Percentiles rank a stretch among this genome's conserved stretches.
phyloP scores from a whole-genome alignment of 2,888 invertebrate genomes.

The Cheilosia pagana region DNA sequence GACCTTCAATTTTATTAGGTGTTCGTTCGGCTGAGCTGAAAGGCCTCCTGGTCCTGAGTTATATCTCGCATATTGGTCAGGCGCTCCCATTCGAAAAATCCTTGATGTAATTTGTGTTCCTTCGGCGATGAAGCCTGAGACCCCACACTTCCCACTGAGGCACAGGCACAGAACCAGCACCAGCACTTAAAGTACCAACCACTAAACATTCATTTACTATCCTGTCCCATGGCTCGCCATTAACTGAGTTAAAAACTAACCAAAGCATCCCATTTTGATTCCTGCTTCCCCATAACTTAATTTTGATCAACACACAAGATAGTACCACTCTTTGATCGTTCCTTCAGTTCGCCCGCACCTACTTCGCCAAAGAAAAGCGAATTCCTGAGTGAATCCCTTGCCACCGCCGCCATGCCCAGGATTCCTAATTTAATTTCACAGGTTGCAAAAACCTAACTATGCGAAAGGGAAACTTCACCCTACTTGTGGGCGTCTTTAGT shows the following conservation, averaged over 20 bases:
- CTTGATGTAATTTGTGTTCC: too few species aligned
- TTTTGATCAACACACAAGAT: conserved; percentile 31
- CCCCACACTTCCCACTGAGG: too few species aligned
- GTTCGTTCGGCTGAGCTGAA: too few species aligned
- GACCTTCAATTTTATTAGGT: too few species aligned
- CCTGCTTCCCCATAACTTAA: conserved; percentile 47
- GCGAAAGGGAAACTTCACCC: conserved; percentile 69
- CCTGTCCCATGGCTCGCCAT: conserved; percentile 14
- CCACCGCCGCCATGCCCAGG: conserved; percentile 38
- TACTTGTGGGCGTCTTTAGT: conserved; percentile 35
- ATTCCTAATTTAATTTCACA: conserved; percentile 73
- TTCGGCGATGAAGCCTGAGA: too few species aligned
- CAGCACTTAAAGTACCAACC: conserved; percentile 8
- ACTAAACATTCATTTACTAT: neutral
- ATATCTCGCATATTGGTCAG: too few species aligned
- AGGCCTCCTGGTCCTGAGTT: too few species aligned
- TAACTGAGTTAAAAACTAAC: conserved; percentile 65
- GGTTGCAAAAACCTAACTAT: conserved; percentile 73
- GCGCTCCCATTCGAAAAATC: too few species aligned
- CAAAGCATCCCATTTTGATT: conserved; percentile 66
- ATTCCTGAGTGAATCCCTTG: conserved; percentile 62
- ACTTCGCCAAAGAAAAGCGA: conserved; percentile 19
- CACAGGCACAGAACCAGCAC: neutral
- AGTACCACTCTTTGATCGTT: conserved; percentile 56
- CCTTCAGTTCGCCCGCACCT: conserved; percentile 23